Evolutionary conservation across 2,797 vertebrate genomes (phyloP).

Genomic region (Numenius phaeopus): DNA sequence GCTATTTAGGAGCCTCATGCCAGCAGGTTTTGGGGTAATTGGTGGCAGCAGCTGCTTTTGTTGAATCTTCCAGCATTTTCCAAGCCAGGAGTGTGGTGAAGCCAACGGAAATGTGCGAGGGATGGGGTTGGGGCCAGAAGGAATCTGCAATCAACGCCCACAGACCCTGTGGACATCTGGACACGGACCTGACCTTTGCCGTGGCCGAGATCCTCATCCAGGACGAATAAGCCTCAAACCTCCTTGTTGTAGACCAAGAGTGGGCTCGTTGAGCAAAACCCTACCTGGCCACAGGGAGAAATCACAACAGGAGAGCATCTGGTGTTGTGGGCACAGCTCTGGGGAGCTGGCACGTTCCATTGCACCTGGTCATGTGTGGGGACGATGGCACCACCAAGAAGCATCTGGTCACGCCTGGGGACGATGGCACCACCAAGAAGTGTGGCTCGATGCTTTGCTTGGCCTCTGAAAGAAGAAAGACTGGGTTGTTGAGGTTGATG

Average conservation of each 20-base stretch:
- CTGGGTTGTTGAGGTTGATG: not conserved
- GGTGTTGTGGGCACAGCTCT: accelerated
- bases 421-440: not conserved
- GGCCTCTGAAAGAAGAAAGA: not conserved
- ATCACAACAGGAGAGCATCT: not conserved
- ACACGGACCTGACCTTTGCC: not conserved
- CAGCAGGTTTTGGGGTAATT: not conserved
- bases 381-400: not conserved
- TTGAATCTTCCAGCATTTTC: not conserved
- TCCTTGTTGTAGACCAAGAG: not conserved
- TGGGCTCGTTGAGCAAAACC: not conserved
- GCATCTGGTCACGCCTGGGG: accelerated
- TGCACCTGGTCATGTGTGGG: accelerated
- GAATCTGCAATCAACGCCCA: not conserved
- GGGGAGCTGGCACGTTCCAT: not conserved
- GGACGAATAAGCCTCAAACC: not conserved
- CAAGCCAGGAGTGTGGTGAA: not conserved
- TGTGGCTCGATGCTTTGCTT: not conserved
- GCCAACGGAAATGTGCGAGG: not conserved
- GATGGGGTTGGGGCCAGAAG: accelerated
- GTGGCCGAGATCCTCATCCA: accelerated
- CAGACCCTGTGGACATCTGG: not conserved
- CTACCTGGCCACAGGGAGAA: accelerated
- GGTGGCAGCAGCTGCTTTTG: not conserved
- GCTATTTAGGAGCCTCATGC: not conserved